Evolutionary conservation across 2,113 vertebrate genomes (phyloP).

Genomic region (Oncorhynchus tshawytscha): DNA sequence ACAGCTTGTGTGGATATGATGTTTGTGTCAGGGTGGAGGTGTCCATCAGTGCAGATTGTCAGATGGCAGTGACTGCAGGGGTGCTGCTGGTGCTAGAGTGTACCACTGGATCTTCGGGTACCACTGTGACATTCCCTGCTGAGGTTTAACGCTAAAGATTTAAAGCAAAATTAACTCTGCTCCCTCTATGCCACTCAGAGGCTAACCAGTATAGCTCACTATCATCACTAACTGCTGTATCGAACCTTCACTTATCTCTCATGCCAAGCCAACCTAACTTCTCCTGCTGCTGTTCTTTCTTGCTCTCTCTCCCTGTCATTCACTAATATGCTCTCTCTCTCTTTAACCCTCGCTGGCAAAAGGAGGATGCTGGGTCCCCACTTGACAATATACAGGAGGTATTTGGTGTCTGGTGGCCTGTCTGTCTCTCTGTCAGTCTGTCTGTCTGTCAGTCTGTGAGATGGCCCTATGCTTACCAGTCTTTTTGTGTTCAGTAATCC

Average conservation of each 20-base stretch:
- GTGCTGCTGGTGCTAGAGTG: no score
- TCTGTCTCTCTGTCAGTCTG: slow-evolving; percentile 11
- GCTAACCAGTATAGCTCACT: slow-evolving; percentile 40
- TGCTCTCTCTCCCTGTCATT: slow-evolving; percentile 1
- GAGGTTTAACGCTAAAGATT: slow-evolving; percentile 14
- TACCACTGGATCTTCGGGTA: no score
- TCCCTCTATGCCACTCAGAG: slow-evolving; percentile 19
- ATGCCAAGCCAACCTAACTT: slow-evolving; percentile 31
- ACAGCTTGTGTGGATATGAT: no score
- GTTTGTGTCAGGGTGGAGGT: no score
- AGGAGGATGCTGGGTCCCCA: slow-evolving; percentile 70
- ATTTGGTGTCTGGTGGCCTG: slow-evolving; percentile 54
- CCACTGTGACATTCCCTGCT: no score
- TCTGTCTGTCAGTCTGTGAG: slow-evolving; percentile 12
- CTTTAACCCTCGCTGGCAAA: slow-evolving; percentile 61
- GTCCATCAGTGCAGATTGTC: no score
- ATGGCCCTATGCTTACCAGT: not conserved
- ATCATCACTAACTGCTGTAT: slow-evolving; percentile 38
- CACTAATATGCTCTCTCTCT: slow-evolving; percentile 56
- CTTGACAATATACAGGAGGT: slow-evolving; percentile 76
- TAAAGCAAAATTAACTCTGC: slow-evolving; percentile 43
- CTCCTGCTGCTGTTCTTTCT: not conserved
- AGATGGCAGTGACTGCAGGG: no score
- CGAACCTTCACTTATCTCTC: slow-evolving; percentile 29
- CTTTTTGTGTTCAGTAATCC: not conserved